These are phyloP conservation scores for Lycophotia porphyrea DNA, from an alignment of 2,888 invertebrate species.

Conservation along the genomic window DNA sequence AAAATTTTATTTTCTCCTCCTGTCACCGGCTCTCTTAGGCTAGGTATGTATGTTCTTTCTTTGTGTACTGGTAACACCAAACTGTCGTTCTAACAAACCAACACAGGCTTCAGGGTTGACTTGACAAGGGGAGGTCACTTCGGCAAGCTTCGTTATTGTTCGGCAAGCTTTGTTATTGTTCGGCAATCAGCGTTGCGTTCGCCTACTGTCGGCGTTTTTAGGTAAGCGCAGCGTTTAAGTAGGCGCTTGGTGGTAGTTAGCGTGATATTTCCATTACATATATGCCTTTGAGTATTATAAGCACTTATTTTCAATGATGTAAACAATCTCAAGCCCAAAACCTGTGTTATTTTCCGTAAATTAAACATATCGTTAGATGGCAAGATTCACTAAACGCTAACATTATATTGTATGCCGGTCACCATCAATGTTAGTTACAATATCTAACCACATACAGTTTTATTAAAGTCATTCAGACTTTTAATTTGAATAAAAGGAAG, in stretches of 20 bases:
- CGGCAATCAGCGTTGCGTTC: conserved; percentile 8
- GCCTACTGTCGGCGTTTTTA: neutral
- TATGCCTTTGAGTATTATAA: neutral
- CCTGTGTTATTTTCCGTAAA: conserved; percentile 77
- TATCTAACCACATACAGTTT: conserved; percentile 60
- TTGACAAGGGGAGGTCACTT: conserved; percentile 7
- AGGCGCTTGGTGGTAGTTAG: neutral
- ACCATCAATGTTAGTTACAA: conserved; percentile 54
- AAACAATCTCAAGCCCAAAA: conserved; percentile 65
- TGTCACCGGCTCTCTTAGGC: conserved; percentile 86
- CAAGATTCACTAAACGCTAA: conserved; percentile 90
- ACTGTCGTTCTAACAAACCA: conserved; percentile 80
- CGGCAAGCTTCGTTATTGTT: conserved; percentile 19
- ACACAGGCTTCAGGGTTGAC: conserved; percentile 71
- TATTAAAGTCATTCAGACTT: conserved; percentile 54
- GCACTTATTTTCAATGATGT: neutral
- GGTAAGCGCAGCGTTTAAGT: neutral
- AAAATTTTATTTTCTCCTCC: conserved; percentile 88
- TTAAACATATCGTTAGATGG: conserved; percentile 84
- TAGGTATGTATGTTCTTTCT: conserved; percentile 85
- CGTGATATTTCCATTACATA: neutral
- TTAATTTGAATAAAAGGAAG: conserved; percentile 57
- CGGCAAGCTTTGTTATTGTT: conserved; percentile 2
- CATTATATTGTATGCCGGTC: conserved; percentile 78
- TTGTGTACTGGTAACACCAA: conserved; percentile 90